Conservation (phyloP, 2,888 invertebrate genomes). For the Geotrupes spiniger region DNA sequence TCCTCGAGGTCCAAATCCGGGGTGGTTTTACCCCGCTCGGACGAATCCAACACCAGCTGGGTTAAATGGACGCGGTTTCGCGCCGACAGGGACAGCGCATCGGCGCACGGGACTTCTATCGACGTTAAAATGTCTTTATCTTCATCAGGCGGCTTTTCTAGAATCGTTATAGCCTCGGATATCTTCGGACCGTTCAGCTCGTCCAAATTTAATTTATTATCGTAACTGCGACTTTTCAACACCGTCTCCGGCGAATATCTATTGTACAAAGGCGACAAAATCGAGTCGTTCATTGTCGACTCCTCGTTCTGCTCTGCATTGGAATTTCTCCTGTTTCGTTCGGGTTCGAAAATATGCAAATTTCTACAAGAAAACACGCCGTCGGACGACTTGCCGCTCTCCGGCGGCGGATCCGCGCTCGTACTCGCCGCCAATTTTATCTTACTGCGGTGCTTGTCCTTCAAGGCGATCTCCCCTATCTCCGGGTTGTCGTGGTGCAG, state of each 20-base stretch:
- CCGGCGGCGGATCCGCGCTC: constrained; percentile 1
- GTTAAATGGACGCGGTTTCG: constrained; percentile 40
- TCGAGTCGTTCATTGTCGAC: constrained; percentile 22
- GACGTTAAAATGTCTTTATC: constrained; percentile 26
- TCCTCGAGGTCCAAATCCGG: constrained; percentile 46
- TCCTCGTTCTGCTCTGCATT: constrained; percentile 19
- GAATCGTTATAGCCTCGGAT: constrained; percentile 33
- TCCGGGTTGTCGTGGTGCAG: constrained; percentile 30
- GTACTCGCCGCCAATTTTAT: no score
- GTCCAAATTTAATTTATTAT: constrained; percentile 19
- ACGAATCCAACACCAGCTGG: constrained; percentile 36
- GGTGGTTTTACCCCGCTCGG: constrained; percentile 46
- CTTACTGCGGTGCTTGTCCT: constrained; percentile 45
- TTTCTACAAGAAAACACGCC: constrained; percentile 24
- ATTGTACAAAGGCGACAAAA: constrained; percentile 29
- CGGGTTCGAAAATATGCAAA: constrained; percentile 27
- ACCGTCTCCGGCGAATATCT: constrained; percentile 23
- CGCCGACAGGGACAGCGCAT: constrained; percentile 35
- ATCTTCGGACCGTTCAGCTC: constrained; percentile 14
- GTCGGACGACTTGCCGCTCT: no score
- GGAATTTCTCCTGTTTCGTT: constrained; percentile 3
- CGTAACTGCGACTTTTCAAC: constrained; percentile 18
- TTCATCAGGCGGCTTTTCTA: constrained; percentile 35
- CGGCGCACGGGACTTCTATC: constrained; percentile 33
- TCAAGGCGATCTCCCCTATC: constrained; percentile 43